Evolutionary conservation across 2,113 vertebrate genomes (phyloP).

Genomic region (Cromileptes altivelis): DNA sequence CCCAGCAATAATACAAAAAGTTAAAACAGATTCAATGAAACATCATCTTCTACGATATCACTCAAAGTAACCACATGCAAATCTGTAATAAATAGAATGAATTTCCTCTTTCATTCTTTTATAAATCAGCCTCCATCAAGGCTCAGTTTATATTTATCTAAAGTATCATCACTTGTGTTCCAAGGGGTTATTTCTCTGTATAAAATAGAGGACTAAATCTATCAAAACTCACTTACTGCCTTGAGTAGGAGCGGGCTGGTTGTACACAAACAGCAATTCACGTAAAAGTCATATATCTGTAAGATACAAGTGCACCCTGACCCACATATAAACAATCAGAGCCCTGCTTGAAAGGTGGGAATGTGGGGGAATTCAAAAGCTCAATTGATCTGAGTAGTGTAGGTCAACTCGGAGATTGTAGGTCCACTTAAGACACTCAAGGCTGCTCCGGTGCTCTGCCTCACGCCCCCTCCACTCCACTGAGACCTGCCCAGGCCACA

Average conservation of each 20-base stretch:
- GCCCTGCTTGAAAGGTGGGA: not conserved
- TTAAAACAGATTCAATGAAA: too few species aligned
- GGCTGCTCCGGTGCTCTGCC: not conserved
- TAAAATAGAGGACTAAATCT: not conserved
- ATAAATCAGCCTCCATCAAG: not conserved
- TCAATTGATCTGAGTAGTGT: conserved; percentile 7
- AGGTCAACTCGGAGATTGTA: conserved; percentile 34
- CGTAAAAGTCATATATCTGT: not conserved
- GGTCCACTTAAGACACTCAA: conserved; percentile 29
- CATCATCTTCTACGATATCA: not conserved
- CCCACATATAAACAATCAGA: conserved; percentile 1
- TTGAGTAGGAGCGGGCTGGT: not conserved
- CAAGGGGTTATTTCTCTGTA: not conserved
- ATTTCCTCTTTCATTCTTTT: not conserved
- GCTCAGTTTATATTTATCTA: not conserved
- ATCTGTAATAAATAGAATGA: not conserved
- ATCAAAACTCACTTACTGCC: not conserved
- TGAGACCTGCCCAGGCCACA: conserved; percentile 24
- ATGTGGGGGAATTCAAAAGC: conserved; percentile 16
- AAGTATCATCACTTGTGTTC: too few species aligned
- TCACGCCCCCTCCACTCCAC: conserved; percentile 16
- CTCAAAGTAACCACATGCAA: not conserved
- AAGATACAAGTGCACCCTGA: not conserved
- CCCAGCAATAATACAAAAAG: too few species aligned
- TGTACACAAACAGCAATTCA: not conserved